Evolutionary conservation across 2,797 vertebrate species (phyloP).

Genomic region (Okamejei kenojei): DNA sequence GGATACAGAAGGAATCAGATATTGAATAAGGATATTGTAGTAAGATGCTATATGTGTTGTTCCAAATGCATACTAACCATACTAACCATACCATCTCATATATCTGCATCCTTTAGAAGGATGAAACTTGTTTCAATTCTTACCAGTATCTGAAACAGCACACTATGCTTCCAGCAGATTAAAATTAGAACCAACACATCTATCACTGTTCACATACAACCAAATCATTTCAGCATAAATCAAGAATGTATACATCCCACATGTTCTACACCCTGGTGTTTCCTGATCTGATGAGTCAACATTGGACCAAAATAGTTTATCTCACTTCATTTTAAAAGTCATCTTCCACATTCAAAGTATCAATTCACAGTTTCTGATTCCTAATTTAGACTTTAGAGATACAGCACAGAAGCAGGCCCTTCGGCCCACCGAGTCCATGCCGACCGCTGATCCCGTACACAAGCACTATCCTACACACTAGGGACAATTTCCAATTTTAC

Average conservation of each 20-base stretch:
- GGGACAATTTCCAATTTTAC: no score
- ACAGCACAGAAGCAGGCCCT: no score
- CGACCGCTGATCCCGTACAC: no score
- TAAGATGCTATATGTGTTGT: neutral
- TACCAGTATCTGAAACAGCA: neutral
- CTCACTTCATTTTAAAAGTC: neutral
- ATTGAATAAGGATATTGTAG: neutral
- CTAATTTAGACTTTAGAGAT: neutral
- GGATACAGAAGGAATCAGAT: neutral
- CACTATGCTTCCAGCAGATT: neutral
- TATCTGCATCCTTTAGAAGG: neutral
- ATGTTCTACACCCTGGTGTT: neutral
- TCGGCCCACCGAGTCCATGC: no score
- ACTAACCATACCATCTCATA: neutral
- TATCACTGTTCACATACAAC: neutral
- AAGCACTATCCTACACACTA: no score
- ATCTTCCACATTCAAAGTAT: neutral
- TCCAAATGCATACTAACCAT: neutral
- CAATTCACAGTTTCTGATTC: neutral
- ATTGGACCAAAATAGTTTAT: neutral
- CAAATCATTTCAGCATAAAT: neutral
- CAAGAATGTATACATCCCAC: neutral
- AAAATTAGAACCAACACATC: neutral
- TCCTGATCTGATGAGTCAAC: neutral
- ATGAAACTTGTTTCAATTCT: neutral